A percentile compares a stretch with the other conserved stretches of the same genome.
These are phyloP conservation scores for Choristoneura rosaceana DNA, from an alignment of 2,888 invertebrate genomes.

Conservation along the genomic window DNA sequence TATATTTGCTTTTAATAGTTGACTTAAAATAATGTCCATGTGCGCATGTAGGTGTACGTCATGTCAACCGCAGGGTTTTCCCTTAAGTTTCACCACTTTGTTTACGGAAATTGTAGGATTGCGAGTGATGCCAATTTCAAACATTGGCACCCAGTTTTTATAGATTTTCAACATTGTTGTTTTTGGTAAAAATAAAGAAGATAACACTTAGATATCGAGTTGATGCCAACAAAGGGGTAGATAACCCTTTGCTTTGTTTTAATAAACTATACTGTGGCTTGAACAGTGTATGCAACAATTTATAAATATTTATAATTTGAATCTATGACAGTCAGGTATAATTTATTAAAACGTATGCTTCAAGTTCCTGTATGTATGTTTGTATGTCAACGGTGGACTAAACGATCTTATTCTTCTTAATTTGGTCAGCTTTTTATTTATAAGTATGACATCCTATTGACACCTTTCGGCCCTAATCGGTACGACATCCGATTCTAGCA, in stretches of 20 bases:
- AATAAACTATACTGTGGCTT: no score
- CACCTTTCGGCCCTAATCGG: constrained; percentile 15
- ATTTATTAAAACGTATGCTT: neutral
- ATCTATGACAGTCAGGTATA: neutral
- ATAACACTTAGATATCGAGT: no score
- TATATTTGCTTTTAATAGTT: neutral
- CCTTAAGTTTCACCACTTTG: neutral
- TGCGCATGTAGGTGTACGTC: no score
- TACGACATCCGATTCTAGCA: neutral
- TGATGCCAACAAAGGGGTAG: no score
- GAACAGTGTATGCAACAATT: no score
- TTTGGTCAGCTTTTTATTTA: constrained; percentile 7
- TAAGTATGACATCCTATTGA: neutral
- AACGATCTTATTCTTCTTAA: neutral
- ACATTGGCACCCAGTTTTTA: no score
- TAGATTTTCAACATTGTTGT: no score
- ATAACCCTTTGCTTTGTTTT: no score
- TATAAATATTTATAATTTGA: no score
- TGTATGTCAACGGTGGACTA: neutral
- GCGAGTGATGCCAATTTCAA: neutral
- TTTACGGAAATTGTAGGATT: neutral
- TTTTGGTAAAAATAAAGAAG: no score
- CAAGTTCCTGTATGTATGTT: neutral
- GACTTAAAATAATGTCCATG: neutral
- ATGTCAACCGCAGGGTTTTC: neutral